Evolutionary conservation across 1,140 invertebrate genomes (phyloP), one percentile per base, ranked within the genome.

Genomic region (Drosophila aff.): DNA sequence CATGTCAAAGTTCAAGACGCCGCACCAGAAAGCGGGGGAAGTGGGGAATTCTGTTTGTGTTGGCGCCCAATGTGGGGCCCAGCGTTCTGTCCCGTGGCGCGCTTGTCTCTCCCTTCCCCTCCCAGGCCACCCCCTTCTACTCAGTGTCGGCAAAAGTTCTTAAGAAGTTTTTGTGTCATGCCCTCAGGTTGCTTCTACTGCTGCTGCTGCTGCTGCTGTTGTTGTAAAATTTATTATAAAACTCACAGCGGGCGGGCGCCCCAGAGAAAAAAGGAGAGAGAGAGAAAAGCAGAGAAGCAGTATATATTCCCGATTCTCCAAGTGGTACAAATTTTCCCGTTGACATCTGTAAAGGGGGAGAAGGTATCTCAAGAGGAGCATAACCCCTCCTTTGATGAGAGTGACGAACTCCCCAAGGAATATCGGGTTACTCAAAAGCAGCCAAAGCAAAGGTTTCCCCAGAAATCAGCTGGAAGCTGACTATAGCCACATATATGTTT

Each of bases 171-270:
- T 66, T 74, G 71, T 86, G 83, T 86, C 83, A 86, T 86, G 83
- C 84, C 81, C 80, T 69, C 81, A 71, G 67, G 67, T 71, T 86
- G 58, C 62, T 66, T 60, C 58, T 66, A 69, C n/a, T 69, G 31
- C 44, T 59, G 46, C 15, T 41, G 21, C 38, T 63, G 68, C 36
- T 71, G 41, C 15, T 46, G 21, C 38, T 63, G 68, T 28, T 71
- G 76, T 82, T 89, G 84, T 89, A 75, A 72, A 81, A 81, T 84
- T 83, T 89, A 84, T 84, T 89, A 84, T 90, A 81, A 83, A 75
- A 75, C 61, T 67, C 69, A 69, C 77, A 89, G 85, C 84, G 63
- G 79, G 84, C 72, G 62, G 77, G 73, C 61, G 53, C 58, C 52
- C 31, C 46, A 67, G 63, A 33, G 63, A 60, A 43, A 36, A 33